phyloP scores from a whole-genome alignment of 2,888 invertebrate species.

The Macrosiphum euphorbiae region DNA sequence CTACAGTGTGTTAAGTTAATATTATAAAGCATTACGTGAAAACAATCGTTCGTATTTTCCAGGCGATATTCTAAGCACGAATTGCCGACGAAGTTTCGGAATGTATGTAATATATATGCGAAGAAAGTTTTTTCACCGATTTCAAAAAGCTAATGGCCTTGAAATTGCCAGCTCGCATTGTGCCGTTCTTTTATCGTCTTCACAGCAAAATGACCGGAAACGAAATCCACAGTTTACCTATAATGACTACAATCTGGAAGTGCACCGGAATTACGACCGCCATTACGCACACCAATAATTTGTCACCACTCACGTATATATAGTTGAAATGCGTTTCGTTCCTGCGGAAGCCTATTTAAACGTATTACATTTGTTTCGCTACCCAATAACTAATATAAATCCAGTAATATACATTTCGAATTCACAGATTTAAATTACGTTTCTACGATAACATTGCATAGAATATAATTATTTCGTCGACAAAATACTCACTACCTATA shows the following conservation, averaged over 20 bases:
- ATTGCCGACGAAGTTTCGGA: neutral
- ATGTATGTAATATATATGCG: neutral
- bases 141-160: conserved; percentile 32
- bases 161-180: neutral
- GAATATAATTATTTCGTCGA: neutral
- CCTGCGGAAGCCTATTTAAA: neutral
- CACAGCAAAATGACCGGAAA: conserved; percentile 56
- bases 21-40: neutral
- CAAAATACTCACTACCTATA: neutral
- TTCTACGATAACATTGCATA: neutral
- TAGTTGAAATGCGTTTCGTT: neutral
- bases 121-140: conserved; percentile 42
- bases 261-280: neutral
- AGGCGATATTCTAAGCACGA: neutral
- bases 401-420: neutral
- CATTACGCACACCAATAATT: conserved; percentile 22
- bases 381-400: neutral
- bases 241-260: neutral
- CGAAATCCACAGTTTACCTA: conserved; percentile 30
- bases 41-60: neutral
- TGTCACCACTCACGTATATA: neutral
- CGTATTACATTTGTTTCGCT: neutral
- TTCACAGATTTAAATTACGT: neutral
- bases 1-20: neutral
- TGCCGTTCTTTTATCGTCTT: conserved; percentile 42